These are phyloP conservation scores for Macheiramphus alcinus DNA, from an alignment of 2,113 vertebrate species.

Conservation along the genomic window DNA sequence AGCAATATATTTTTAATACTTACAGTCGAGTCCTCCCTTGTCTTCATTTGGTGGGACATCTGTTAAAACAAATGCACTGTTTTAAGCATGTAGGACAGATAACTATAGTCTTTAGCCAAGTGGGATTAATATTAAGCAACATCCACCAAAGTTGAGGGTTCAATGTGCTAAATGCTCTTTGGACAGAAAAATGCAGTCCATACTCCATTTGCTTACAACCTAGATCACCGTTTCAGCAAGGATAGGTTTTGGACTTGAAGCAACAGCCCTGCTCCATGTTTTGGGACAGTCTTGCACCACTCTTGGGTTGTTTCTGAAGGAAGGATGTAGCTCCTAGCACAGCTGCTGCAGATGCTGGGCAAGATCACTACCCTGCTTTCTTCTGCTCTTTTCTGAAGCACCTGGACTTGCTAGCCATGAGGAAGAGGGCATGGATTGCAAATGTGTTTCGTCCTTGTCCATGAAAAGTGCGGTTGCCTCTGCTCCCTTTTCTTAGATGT, in stretches of 20 bases:
- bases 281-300: not conserved
- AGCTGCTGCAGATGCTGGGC: not conserved
- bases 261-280: not conserved
- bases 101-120: not conserved
- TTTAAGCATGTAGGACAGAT: not conserved
- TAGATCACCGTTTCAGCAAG: not conserved
- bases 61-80: constrained; percentile 1
- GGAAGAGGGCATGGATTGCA: not conserved
- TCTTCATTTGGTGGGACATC: not conserved
- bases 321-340: not conserved
- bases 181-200: not conserved
- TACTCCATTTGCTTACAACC: not conserved
- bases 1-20: not conserved
- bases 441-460: not conserved
- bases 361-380: not conserved
- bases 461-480: not conserved
- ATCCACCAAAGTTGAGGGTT: not conserved
- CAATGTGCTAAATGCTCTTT: not conserved
- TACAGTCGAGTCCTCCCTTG: not conserved
- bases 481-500: not conserved
- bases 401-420: not conserved
- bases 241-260: not conserved
- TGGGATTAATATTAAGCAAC: not conserved
- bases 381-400: not conserved
- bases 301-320: not conserved